Evolutionary conservation across 2,888 invertebrate species (phyloP).

Genomic region (Protophormia terraenovae): DNA sequence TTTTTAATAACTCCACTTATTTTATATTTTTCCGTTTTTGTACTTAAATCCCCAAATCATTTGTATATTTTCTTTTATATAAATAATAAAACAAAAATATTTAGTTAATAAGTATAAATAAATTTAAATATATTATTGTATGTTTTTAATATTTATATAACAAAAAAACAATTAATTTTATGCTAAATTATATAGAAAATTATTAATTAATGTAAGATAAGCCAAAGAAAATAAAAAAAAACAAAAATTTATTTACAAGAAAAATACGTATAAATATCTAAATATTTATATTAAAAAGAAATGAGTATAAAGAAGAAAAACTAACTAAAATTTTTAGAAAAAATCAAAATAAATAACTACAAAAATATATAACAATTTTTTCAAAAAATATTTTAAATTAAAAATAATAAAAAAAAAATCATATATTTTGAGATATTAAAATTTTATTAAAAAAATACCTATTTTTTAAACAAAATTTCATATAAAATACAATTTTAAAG

Average conservation of each 20-base stretch:
- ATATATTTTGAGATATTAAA: background rate
- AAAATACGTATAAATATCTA: slow-evolving; percentile 41
- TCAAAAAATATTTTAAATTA: background rate
- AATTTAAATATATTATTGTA: slow-evolving; percentile 43
- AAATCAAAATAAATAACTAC: background rate
- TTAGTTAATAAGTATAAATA: slow-evolving; percentile 27
- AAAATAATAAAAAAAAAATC: background rate
- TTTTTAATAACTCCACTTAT: background rate
- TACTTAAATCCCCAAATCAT: slow-evolving; percentile 30
- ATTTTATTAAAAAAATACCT: background rate
- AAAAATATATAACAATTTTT: background rate
- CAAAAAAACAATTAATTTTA: slow-evolving; percentile 51
- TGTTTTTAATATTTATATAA: slow-evolving; percentile 69
- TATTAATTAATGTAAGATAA: slow-evolving; percentile 78
- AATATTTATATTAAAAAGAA: slow-evolving; percentile 12
- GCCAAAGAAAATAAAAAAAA: slow-evolving; percentile 77
- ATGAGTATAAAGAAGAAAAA: background rate
- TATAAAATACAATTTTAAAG: background rate
- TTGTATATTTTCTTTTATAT: slow-evolving; percentile 70
- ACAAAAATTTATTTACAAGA: slow-evolving; percentile 60
- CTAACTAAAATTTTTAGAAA: background rate
- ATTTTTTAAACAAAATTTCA: background rate
- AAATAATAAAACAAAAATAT: slow-evolving; percentile 48
- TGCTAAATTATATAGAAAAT: slow-evolving; percentile 59
- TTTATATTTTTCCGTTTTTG: background rate